phyloP scores from a whole-genome alignment of 2,113 vertebrate genomes.

The Terrapene triunguis region DNA sequence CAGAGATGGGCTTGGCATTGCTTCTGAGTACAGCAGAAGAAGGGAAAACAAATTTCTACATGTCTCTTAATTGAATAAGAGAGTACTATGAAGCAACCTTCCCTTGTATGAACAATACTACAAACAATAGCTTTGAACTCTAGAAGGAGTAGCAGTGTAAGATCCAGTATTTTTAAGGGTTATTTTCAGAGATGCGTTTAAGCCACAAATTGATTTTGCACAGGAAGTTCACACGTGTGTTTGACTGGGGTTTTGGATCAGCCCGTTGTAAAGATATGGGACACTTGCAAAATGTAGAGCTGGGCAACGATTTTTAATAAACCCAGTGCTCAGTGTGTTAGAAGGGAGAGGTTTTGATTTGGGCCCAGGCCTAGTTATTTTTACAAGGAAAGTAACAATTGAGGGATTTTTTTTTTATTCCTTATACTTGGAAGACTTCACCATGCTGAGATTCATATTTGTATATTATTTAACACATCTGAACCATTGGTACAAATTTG shows the following conservation, averaged over 20 bases:
- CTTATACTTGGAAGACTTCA: background rate
- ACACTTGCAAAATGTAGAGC: background rate
- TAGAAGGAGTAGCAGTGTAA: background rate
- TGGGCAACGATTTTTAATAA: background rate
- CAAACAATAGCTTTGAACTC: background rate
- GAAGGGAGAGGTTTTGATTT: background rate
- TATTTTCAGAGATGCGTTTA: background rate
- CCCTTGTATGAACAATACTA: background rate
- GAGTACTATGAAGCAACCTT: background rate
- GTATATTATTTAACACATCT: background rate
- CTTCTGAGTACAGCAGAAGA: fast-evolving
- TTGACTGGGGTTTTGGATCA: background rate
- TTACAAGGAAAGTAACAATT: background rate
- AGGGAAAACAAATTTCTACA: background rate
- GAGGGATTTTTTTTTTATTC: background rate
- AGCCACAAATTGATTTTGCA: background rate
- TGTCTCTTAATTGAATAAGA: background rate
- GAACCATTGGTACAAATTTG: background rate
- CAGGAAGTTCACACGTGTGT: background rate
- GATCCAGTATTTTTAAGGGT: background rate
- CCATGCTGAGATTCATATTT: background rate
- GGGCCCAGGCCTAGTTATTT: background rate
- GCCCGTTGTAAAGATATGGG: background rate
- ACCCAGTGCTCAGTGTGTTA: background rate
- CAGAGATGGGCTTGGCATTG: fast-evolving